Percentiles rank a stretch among this genome's conserved stretches.
These are phyloP conservation scores for Amblyjoppa proteus DNA, from an alignment of 2,888 invertebrate genomes.

Conservation along the genomic window DNA sequence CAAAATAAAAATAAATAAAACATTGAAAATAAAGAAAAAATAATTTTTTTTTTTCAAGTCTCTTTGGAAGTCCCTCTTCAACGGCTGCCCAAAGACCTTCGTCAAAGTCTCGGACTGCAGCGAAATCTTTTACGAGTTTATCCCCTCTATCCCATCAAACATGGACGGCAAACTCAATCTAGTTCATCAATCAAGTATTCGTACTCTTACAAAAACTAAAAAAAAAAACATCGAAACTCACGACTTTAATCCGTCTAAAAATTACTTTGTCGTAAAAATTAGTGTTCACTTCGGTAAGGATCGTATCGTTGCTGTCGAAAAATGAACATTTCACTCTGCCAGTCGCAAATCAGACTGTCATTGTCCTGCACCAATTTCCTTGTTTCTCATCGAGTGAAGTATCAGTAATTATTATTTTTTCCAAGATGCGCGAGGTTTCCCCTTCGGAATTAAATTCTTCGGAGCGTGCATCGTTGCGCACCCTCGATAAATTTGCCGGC, in stretches of 20 bases:
- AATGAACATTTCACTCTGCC: too few species aligned
- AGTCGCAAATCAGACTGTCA: too few species aligned
- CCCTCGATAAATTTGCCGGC: neutral
- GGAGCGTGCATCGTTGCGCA: neutral
- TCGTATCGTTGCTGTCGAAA: too few species aligned
- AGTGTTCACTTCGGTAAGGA: too few species aligned
- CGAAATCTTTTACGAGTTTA: slow-evolving; percentile 4
- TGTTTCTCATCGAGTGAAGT: too few species aligned
- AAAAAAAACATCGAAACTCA: neutral
- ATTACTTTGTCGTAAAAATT: neutral
- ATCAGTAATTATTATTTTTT: too few species aligned
- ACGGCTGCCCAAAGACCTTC: slow-evolving; percentile 9
- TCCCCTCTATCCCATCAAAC: neutral
- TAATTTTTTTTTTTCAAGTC: neutral
- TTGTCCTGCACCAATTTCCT: too few species aligned
- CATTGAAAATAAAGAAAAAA: neutral
- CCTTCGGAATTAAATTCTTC: neutral
- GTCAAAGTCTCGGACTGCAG: slow-evolving; percentile 14
- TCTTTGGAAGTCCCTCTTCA: neutral
- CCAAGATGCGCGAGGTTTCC: too few species aligned
- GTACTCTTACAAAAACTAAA: neutral
- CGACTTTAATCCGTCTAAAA: neutral
- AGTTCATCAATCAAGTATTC: neutral
- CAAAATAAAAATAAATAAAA: neutral
- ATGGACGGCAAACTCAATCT: neutral